Base-by-base conservation (phyloP, 2,113 vertebrate genomes). In the Sus scrofa region DNA sequence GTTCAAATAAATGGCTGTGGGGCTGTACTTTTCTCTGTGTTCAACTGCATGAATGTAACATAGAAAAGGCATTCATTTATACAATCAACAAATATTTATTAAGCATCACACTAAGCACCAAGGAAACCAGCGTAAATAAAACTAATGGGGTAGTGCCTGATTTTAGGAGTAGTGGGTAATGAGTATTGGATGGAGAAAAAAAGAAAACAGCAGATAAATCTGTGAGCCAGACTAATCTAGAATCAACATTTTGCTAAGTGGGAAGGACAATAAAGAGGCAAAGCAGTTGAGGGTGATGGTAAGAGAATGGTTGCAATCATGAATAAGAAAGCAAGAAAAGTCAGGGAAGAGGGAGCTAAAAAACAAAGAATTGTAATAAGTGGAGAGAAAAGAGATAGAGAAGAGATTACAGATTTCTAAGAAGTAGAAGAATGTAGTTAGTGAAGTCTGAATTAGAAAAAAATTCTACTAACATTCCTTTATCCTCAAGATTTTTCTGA, bases 321-420 rank as follows among this genome's bases (percentile, higher is more conserved):
- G 39, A 87, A 71, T 79, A 92, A 24, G 54, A 92, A 96, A 71
- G 30, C 37, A 84, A 88, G 20, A 73, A 94, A 94, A 89, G 10
- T 39, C 50, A 86, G 15, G 26, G 58, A 62, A 6, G 32, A 96
- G 15, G 50, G 50, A 89, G 19, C 15, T 74, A n/a, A 79, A 71
- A 82, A 12, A 68, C 74, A n/a, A 44, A 52, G 15, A 50, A 27
- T 18, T 71, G 9, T 60, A 85, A 78, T 81, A 81, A 44, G 27
- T 81, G 18, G 65, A 86, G 11, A 81, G n/a, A 84, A 86, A 86
- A 85, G 9, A 86, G 15, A n/a, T 54, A 9, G 15, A 56, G 13
- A 86, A 75, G 30, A 94, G 52, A 65, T 65, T 71, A 56, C 74
- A 89, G 37, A 89, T 74, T 27, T 74, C 26, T 89, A 77, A 82